Percentiles rank a stretch among this genome's conserved stretches.
These are phyloP conservation scores for Cynoglossus semilaevis DNA, from an alignment of 2,113 vertebrate genomes.

Conservation along the genomic window DNA sequence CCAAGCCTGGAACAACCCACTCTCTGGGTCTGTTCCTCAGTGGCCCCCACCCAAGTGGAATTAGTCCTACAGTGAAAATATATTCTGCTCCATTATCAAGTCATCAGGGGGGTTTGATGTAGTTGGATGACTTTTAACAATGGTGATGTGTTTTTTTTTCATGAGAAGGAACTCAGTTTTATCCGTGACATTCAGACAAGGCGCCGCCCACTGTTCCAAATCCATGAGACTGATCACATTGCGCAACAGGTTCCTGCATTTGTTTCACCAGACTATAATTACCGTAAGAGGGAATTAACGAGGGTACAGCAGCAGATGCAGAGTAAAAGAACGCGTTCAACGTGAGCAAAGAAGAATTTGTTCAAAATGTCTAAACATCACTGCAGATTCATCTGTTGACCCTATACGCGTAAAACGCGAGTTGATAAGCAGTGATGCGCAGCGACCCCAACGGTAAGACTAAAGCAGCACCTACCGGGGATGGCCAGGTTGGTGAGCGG, in stretches of 20 bases:
- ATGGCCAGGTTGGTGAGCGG: conserved; percentile 93
- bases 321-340: conserved; percentile 14
- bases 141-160: not conserved
- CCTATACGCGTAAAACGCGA: conserved; percentile 4
- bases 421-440: not conserved
- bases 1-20: conserved; percentile 33
- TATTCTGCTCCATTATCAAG: not conserved
- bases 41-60: conserved; percentile 54
- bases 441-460: not conserved
- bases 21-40: conserved; percentile 14
- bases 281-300: not conserved
- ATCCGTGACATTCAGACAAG: not conserved
- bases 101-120: not conserved
- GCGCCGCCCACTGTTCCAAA: conserved; percentile 8
- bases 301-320: not conserved
- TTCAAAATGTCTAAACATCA: not conserved
- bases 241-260: conserved; percentile 71
- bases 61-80: conserved; percentile 1
- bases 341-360: conserved; percentile 9
- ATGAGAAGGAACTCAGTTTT: not conserved
- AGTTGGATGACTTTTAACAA: no score
- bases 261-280: conserved; percentile 14
- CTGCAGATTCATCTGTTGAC: not conserved
- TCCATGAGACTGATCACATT: conserved; percentile 24
- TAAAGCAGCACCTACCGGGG: conserved; percentile 80